phyloP scores from a whole-genome alignment of 2,888 invertebrate genomes.

The Leucozona laternaria region DNA sequence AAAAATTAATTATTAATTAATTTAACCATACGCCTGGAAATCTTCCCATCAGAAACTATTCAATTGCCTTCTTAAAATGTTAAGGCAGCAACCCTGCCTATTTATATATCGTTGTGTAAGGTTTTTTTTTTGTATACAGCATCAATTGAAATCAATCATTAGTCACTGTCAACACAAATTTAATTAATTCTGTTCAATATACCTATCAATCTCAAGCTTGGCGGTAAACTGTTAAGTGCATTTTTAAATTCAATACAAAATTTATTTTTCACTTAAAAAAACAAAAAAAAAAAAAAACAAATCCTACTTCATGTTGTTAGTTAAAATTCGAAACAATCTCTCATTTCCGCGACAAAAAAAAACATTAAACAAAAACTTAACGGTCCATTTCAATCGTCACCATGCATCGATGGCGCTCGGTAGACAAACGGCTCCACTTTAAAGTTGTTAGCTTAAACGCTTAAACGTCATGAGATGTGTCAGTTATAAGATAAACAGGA shows the following conservation, averaged over 20 bases:
- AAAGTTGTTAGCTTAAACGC: slow-evolving; percentile 17
- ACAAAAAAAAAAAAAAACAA: background rate
- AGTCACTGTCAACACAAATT: slow-evolving; percentile 15
- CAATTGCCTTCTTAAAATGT: no score
- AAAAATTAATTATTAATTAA: no score
- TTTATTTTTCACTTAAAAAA: background rate
- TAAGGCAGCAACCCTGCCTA: background rate
- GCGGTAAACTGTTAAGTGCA: background rate
- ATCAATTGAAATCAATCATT: slow-evolving; percentile 1
- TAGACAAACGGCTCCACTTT: slow-evolving; percentile 28
- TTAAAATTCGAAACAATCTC: slow-evolving; percentile 25
- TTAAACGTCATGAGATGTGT: slow-evolving; percentile 29
- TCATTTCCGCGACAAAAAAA: slow-evolving; percentile 27
- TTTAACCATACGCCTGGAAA: no score
- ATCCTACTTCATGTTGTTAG: background rate
- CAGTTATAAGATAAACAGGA: slow-evolving; percentile 46
- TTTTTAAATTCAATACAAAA: slow-evolving; percentile 29
- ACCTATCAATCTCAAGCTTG: slow-evolving; percentile 8
- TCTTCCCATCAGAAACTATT: no score
- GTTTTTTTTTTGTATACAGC: background rate
- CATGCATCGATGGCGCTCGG: background rate
- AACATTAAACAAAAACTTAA: slow-evolving; percentile 12
- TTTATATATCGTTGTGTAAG: background rate
- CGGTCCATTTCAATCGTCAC: slow-evolving; percentile 36
- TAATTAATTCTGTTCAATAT: background rate